phyloP scores from a whole-genome alignment of 2,797 vertebrate species.

The Semaprochilodus insignis region DNA sequence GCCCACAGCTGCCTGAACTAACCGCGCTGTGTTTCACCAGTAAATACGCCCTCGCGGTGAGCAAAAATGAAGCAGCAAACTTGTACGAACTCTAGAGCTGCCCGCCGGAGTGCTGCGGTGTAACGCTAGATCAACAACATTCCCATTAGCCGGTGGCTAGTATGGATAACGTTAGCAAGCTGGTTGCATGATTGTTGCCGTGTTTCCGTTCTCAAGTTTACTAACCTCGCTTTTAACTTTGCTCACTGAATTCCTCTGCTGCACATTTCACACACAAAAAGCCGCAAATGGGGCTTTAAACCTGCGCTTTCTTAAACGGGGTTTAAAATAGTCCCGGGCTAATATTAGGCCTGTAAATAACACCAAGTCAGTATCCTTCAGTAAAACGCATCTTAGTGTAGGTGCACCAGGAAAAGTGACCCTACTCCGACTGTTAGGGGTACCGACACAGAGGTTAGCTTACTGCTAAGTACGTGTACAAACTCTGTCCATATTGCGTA shows the following conservation, averaged over 20 bases:
- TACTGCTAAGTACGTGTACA: background rate
- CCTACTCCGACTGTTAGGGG: background rate
- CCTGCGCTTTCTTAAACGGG: background rate
- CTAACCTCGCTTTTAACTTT: background rate
- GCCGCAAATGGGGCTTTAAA: background rate
- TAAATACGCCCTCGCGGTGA: background rate
- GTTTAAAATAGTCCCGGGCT: background rate
- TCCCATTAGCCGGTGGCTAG: background rate
- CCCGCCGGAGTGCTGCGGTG: background rate
- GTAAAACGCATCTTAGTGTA: background rate
- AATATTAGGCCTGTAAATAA: background rate
- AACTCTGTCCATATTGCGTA: background rate
- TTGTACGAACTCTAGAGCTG: background rate
- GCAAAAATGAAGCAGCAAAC: constrained; percentile 11
- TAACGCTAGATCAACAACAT: background rate
- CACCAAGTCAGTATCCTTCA: background rate
- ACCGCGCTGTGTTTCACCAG: background rate
- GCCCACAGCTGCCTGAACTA: background rate
- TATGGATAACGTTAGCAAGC: background rate
- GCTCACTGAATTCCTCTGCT: background rate
- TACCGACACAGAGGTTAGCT: background rate
- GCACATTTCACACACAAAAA: background rate
- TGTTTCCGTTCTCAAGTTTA: background rate
- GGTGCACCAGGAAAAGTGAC: background rate
- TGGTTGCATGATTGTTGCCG: background rate